These are phyloP conservation scores for Aphidius ervi DNA, from an alignment of 1,140 invertebrate species.

Conservation along the genomic window DNA sequence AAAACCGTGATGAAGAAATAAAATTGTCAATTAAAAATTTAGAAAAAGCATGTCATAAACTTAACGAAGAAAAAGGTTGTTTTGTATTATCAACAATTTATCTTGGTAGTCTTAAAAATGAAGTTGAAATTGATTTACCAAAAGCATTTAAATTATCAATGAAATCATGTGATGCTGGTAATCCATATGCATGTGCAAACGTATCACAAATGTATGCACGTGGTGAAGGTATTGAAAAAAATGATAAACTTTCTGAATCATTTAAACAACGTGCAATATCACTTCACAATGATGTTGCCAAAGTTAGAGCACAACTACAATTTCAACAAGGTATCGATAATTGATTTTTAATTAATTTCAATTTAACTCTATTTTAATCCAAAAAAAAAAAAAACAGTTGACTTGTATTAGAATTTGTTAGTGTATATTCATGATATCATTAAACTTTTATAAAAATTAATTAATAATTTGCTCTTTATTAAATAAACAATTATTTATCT, in stretches of 20 bases:
- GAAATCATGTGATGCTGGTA: constrained; percentile 74
- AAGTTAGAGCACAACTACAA: constrained; percentile 55
- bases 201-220: constrained; percentile 76
- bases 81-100: constrained; percentile 76
- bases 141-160: constrained; percentile 72
- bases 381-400: too few relatives aligned
- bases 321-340: constrained; percentile 63
- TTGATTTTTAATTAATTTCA: constrained; percentile 24
- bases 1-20: constrained; percentile 43
- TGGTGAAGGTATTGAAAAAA: constrained; percentile 70
- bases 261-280: constrained; percentile 68
- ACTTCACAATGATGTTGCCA: constrained; percentile 64
- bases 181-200: constrained; percentile 83
- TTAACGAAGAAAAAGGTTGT: constrained; percentile 69
- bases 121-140: constrained; percentile 66
- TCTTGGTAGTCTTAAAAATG: constrained; percentile 63
- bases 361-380: too few relatives aligned
- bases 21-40: constrained; percentile 62
- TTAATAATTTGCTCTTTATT: too few relatives aligned
- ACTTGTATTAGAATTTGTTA: too few relatives aligned
- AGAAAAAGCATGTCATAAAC: constrained; percentile 65
- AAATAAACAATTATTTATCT: too few relatives aligned
- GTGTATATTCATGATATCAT: too few relatives aligned
- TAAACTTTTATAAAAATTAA: too few relatives aligned
- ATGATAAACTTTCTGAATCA: constrained; percentile 64